Percentiles rank a stretch among this genome's conserved stretches.
Conservation (phyloP, 2,113 vertebrate species). For the Sus scrofa region T2T-Sscrofa CM000812.6:17902501-17903000, state of each 20-base stretch:
- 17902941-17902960: slow-evolving; percentile 51
- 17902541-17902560: not conserved
- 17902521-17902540: slow-evolving; percentile 54
- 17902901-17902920: slow-evolving; percentile 73
- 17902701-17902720: slow-evolving; percentile 37
- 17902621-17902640: not conserved
- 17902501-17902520: slow-evolving; percentile 85
- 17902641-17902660: slow-evolving; percentile 51
- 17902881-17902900: slow-evolving; percentile 77
- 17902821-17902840: slow-evolving; percentile 75
- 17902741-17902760: slow-evolving; percentile 61
- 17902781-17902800: slow-evolving; percentile 66
- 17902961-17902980: not conserved
- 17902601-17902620: slow-evolving; percentile 60
- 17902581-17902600: slow-evolving; percentile 52
- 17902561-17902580: slow-evolving; percentile 45
- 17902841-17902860: slow-evolving; percentile 79
- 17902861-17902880: slow-evolving; percentile 84
- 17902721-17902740: slow-evolving; percentile 52
- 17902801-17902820: slow-evolving; percentile 82
- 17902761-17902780: slow-evolving; percentile 71
- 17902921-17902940: slow-evolving; percentile 63
- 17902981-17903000: not conserved
- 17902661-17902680: slow-evolving; percentile 57
- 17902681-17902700: slow-evolving; percentile 49